Evolutionary conservation across 2,113 vertebrate genomes (phyloP).

Genomic region (Axis porcinus): DNA sequence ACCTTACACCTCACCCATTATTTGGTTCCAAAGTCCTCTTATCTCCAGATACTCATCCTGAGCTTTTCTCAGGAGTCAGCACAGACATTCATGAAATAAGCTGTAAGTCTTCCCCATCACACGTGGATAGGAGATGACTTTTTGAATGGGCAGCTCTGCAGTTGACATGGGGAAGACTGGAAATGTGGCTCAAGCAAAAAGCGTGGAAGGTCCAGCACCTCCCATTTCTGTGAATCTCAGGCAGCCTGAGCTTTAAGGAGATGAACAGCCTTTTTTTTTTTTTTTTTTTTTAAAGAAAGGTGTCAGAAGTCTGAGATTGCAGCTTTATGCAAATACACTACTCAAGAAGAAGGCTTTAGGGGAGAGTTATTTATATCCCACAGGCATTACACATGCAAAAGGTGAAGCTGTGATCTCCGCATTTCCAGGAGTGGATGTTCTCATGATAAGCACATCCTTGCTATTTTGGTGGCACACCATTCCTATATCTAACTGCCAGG

Average conservation of each 20-base stretch:
- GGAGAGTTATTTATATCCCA: conserved; percentile 42
- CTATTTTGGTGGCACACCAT: conserved; percentile 10
- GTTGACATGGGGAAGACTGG: background rate
- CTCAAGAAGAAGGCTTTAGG: conserved; percentile 20
- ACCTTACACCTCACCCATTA: background rate
- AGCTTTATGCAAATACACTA: conserved; percentile 41
- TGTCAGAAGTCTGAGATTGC: conserved; percentile 43
- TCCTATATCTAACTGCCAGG: background rate
- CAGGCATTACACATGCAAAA: conserved; percentile 26
- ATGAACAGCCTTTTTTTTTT: background rate
- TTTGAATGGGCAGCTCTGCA: background rate
- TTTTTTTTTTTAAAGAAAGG: background rate
- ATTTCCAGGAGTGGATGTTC: conserved; percentile 35
- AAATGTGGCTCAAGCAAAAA: background rate
- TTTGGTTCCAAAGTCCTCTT: background rate
- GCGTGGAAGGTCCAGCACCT: background rate
- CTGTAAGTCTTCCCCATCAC: background rate
- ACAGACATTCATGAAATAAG: background rate
- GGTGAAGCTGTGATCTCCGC: conserved; percentile 9
- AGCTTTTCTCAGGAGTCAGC: background rate
- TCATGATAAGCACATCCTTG: conserved; percentile 25
- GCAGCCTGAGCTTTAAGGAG: conserved; percentile 13
- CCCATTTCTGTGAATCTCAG: background rate
- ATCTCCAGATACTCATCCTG: background rate
- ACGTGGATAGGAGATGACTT: background rate